Percentiles rank a stretch among this genome's conserved stretches.
Conservation (phyloP, 2,888 invertebrate genomes). For the Noctua comes region DNA sequence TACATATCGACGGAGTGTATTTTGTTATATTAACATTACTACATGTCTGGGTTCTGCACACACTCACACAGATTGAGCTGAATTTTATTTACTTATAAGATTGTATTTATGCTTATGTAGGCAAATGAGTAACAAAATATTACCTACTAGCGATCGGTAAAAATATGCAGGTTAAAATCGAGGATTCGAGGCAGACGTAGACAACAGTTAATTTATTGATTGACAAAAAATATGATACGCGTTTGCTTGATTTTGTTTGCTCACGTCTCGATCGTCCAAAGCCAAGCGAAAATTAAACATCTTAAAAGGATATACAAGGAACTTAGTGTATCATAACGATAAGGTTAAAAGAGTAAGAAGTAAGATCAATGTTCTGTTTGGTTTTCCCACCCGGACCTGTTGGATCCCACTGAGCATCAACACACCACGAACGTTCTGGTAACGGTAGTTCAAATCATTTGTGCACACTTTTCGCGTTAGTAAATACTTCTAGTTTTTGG, state of each 20-base stretch:
- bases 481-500: neutral
- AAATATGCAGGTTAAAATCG: neutral
- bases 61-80: neutral
- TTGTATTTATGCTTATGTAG: neutral
- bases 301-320: neutral
- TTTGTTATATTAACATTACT: slow-evolving; percentile 30
- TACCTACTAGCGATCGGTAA: neutral
- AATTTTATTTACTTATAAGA: neutral
- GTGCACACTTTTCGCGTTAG: neutral
- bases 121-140: neutral
- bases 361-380: neutral
- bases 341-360: neutral
- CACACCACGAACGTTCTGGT: neutral
- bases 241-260: neutral
- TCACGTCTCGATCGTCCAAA: neutral
- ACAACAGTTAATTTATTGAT: neutral
- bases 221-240: neutral
- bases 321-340: neutral
- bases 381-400: neutral
- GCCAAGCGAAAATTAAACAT: neutral
- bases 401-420: neutral
- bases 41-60: neutral
- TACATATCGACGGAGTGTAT: slow-evolving; percentile 16
- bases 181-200: neutral
- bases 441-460: neutral